Percentiles rank a stretch among this genome's conserved stretches.
Evolutionary conservation across 1,140 invertebrate species (phyloP).

Genomic region (Oncopodura yosiiana): DNA sequence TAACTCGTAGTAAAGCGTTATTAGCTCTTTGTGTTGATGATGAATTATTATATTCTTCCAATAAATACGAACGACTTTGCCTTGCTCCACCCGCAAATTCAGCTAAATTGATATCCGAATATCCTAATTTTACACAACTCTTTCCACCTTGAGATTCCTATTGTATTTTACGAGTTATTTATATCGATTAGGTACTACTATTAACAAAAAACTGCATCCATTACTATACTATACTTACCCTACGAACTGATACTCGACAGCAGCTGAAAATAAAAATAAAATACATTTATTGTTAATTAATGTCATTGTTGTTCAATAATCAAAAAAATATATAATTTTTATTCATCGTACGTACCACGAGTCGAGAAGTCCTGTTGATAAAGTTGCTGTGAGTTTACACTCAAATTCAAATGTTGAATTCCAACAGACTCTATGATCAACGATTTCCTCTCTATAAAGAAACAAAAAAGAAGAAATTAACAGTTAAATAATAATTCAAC

Average conservation of each 20-base stretch:
- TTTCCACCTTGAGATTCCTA: conserved; percentile 75
- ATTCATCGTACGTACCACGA: no score
- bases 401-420: conserved; percentile 78
- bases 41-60: conserved; percentile 95
- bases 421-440: conserved; percentile 87
- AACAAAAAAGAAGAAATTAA: conserved; percentile 33
- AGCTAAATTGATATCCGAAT: conserved; percentile 89
- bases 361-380: conserved; percentile 84
- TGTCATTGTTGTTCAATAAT: no score
- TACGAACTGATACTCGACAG: conserved; percentile 84
- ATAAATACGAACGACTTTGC: conserved; percentile 67
- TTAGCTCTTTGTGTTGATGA: conserved; percentile 75
- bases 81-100: conserved; percentile 91
- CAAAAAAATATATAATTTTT: no score
- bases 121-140: conserved; percentile 90
- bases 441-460: conserved; percentile 73
- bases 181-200: no score
- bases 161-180: no score
- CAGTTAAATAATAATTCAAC: neutral
- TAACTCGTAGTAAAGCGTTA: conserved; percentile 86
- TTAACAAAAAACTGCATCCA: neutral
- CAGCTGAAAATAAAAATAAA: neutral
- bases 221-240: conserved; percentile 69
- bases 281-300: neutral
- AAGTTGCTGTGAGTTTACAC: conserved; percentile 94